These are phyloP conservation scores for Rhimphoctona megacephalus DNA, from an alignment of 2,888 invertebrate species.

Conservation along the genomic window DNA sequence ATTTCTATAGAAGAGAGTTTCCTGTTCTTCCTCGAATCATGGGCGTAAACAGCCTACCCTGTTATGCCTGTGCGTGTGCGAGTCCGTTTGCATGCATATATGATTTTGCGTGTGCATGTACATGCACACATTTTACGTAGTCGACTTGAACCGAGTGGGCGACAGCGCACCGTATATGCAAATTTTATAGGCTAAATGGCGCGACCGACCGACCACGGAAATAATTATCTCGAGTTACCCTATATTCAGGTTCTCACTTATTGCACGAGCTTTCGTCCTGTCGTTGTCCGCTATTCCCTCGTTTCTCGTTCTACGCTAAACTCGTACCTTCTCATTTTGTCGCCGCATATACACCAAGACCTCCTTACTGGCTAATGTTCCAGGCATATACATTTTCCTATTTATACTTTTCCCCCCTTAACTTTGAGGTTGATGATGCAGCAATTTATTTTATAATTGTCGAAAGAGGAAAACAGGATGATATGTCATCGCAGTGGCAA, in stretches of 20 bases:
- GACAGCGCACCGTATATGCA: constrained; percentile 42
- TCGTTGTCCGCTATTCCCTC: constrained; percentile 38
- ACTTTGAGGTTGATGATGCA: neutral
- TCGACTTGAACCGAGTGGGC: constrained; percentile 26
- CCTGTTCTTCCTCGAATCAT: constrained; percentile 11
- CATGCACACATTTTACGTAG: constrained; percentile 1
- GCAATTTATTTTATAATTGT: neutral
- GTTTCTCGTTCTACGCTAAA: constrained; percentile 16
- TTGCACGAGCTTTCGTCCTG: constrained; percentile 40
- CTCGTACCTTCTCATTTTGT: constrained; percentile 41
- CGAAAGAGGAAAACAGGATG: neutral
- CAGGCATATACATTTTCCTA: constrained; percentile 39
- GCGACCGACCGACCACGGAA: constrained; percentile 45
- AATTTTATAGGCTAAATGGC: constrained; percentile 53
- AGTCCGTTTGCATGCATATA: neutral
- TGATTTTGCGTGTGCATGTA: neutral
- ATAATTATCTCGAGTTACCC: constrained; percentile 55
- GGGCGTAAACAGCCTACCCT: neutral
- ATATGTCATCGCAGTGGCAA: neutral
- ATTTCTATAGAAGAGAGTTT: constrained; percentile 12
- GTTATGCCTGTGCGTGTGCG: neutral
- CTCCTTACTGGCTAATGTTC: constrained; percentile 12
- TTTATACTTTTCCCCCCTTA: constrained; percentile 35
- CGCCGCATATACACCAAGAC: neutral
- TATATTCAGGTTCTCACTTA: constrained; percentile 46